Conservation (phyloP, 2,113 vertebrate species). For the Benitochromis conjunctus region DNA sequence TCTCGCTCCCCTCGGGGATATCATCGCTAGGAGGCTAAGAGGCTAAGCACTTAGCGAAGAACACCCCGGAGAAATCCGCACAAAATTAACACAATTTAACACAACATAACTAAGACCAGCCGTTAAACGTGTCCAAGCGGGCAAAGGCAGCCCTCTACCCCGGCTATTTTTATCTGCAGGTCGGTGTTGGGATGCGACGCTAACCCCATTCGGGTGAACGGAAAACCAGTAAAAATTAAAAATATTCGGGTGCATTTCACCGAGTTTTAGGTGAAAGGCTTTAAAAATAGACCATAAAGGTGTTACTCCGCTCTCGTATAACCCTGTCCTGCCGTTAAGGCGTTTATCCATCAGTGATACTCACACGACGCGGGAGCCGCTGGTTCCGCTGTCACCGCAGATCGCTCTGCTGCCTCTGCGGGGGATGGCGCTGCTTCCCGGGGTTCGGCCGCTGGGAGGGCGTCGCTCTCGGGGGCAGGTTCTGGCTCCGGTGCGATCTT, state of each 20-base stretch:
- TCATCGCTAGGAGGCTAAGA: constrained; percentile 11
- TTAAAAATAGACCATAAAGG: background rate
- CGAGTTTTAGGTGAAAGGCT: background rate
- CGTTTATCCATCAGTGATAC: background rate
- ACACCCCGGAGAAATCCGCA: background rate
- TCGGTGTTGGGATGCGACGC: background rate
- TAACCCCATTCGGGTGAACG: background rate
- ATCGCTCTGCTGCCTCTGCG: constrained; percentile 45
- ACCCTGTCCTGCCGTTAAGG: background rate
- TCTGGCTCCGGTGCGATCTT: background rate
- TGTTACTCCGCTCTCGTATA: background rate
- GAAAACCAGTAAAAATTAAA: background rate
- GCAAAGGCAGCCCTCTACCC: fast-evolving
- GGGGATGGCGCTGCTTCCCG: constrained; percentile 46
- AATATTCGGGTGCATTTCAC: background rate
- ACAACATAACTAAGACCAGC: too few relatives aligned
- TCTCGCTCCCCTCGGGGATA: background rate
- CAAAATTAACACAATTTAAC: fast-evolving
- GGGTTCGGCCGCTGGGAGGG: constrained; percentile 54
- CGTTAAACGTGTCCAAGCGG: background rate
- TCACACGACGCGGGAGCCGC: constrained; percentile 64
- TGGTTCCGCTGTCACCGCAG: constrained; percentile 46
- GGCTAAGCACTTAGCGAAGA: background rate
- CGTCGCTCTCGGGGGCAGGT: constrained; percentile 36
- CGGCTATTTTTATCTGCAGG: background rate